Conservation (phyloP, 2,888 invertebrate species). For the Onchidella celtica region DNA sequence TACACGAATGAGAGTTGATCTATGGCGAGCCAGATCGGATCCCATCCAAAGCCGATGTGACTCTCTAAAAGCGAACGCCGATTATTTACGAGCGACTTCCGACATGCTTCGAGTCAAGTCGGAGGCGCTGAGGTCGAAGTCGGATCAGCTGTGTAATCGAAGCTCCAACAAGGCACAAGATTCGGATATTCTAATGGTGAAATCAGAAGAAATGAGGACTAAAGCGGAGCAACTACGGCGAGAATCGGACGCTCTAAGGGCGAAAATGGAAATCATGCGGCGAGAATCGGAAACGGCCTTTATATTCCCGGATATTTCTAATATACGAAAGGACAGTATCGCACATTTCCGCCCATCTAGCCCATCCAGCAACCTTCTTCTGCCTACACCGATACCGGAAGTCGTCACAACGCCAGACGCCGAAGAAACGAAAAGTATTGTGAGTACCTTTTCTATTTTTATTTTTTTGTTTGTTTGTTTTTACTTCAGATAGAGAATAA, state of each 20-base stretch:
- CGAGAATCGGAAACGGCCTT: slow-evolving; percentile 28
- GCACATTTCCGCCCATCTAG: neutral
- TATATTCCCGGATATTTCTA: slow-evolving; percentile 27
- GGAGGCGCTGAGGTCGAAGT: slow-evolving; percentile 41
- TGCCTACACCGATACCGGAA: slow-evolving; percentile 3
- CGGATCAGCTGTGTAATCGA: slow-evolving; percentile 23
- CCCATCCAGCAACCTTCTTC: slow-evolving; percentile 19
- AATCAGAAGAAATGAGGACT: slow-evolving; percentile 20
- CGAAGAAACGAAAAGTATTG: neutral
- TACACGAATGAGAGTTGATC: slow-evolving; percentile 19
- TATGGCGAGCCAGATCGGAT: slow-evolving; percentile 40
- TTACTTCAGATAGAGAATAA: slow-evolving; percentile 42
- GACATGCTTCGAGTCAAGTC: slow-evolving; percentile 44
- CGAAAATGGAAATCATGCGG: slow-evolving; percentile 16
- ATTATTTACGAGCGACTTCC: slow-evolving; percentile 43
- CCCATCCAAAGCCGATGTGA: slow-evolving; percentile 44
- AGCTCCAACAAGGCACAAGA: neutral
- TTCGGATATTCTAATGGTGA: neutral
- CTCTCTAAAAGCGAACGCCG: slow-evolving; percentile 45
- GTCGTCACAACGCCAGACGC: neutral
- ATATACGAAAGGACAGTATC: neutral
- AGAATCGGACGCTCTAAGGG: slow-evolving; percentile 40
- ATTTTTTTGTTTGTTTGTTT: too few relatives aligned
- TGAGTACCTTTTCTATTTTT: too few relatives aligned
- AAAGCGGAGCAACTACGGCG: slow-evolving; percentile 38